Evolutionary conservation across 2,888 invertebrate species (phyloP), one percentile per base, ranked within the genome.

Genomic region (Nemotelus nigrinus): DNA sequence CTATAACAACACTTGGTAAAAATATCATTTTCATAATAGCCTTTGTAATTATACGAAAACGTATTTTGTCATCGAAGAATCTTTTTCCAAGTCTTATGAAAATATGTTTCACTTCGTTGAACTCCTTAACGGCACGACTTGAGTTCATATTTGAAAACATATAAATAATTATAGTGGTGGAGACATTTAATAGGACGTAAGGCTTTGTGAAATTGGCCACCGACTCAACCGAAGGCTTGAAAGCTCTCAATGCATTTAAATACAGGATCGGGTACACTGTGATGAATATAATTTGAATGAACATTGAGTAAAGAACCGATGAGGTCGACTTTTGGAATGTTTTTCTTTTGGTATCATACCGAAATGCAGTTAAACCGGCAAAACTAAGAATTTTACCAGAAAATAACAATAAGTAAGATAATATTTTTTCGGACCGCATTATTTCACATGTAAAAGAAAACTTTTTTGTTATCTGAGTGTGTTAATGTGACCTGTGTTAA

Each of bases 271-370:
- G 60, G 76, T 65, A 79, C 43, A 72, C 50, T 48, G 60, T 48
- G n/a, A 41, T 45, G 63, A 77, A 70, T n/a, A 39, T 25, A 10
- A 70, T 2, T 3, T 48, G 53, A 3, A 77, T 44, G 6, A 60
- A 6, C 10, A 76, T 44, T 45, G 79, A 63, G 48, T 78, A 71
- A 39, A 63, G n/a, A 8, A 75, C 48, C 39, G 74, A 50, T 43
- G 48, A 2, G 25, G 48, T 65, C 10, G 78, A 71, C 41, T 50
- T 60, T 78, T 78, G 68, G 43, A 79, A 77, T 57, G n/a, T 8
- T 44, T 75, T 25, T 41, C 48, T 60, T 39, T 65, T 70, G n/a
- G 2, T 75, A 43, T 78, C 77, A 44, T 75, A 79, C 10, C 55
- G 58, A 25, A 78, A 68, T 6, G 78, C 68, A 41, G 67, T 47